phyloP scores from a whole-genome alignment of 1,140 invertebrate genomes.

The Oedothorax gibbosus region DNA sequence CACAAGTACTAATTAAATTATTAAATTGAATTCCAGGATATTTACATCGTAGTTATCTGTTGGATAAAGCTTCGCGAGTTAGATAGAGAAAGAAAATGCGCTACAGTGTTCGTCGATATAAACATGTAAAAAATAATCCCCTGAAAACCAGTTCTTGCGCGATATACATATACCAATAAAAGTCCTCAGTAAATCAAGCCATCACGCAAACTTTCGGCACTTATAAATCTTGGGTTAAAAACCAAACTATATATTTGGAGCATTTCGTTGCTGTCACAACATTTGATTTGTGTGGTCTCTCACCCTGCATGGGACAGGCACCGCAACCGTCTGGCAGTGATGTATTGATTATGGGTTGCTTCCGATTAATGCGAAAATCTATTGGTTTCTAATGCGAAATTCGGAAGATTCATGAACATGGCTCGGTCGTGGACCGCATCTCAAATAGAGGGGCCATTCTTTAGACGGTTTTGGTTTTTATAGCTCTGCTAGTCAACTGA shows the following conservation, averaged over 20 bases:
- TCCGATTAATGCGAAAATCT: conserved; percentile 24
- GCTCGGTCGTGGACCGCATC: too few relatives aligned
- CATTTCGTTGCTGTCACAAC: conserved; percentile 54
- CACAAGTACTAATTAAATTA: conserved; percentile 59
- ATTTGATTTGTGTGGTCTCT: conserved; percentile 60
- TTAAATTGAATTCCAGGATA: conserved; percentile 57
- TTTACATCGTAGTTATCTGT: conserved; percentile 51
- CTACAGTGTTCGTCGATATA: not conserved
- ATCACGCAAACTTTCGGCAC: conserved; percentile 60
- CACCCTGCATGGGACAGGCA: conserved; percentile 36
- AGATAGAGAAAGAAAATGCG: conserved; percentile 5
- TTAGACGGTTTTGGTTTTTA: too few relatives aligned
- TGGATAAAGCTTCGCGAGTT: conserved; percentile 9
- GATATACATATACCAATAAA: conserved; percentile 40
- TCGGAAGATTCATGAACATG: too few relatives aligned
- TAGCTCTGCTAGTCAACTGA: too few relatives aligned
- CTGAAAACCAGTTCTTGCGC: conserved; percentile 36
- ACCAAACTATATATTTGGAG: conserved; percentile 31
- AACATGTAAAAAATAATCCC: not conserved
- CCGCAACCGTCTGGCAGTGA: conserved; percentile 24
- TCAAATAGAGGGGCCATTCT: too few relatives aligned
- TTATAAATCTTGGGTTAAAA: conserved; percentile 56
- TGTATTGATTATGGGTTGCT: conserved; percentile 41
- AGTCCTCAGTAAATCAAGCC: conserved; percentile 55
- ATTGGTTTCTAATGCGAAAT: not conserved